A percentile compares a stretch with the other conserved stretches of the same genome.
Conservation (phyloP, 2,113 vertebrate species). For the Petromus typicus region DNA sequence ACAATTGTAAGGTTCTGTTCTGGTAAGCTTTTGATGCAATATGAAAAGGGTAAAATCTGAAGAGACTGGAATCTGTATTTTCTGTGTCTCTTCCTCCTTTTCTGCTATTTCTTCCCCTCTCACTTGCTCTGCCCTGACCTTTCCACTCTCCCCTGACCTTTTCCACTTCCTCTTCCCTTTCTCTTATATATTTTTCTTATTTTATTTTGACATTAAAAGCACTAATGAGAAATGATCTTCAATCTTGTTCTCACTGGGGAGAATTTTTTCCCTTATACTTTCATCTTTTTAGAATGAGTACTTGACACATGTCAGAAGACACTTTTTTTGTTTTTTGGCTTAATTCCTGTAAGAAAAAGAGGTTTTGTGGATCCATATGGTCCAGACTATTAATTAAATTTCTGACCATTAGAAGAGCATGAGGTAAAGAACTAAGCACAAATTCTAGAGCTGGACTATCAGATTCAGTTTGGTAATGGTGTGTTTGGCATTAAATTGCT, state of each 20-base stretch:
- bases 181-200: background rate
- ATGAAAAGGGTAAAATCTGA: slow-evolving; percentile 14
- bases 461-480: background rate
- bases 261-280: background rate
- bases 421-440: background rate
- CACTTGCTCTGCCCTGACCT: background rate
- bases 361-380: background rate
- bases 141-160: no score
- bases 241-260: background rate
- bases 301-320: background rate
- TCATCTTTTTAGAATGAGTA: background rate
- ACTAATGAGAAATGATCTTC: background rate
- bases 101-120: background rate
- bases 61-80: background rate
- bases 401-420: background rate
- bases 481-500: background rate
- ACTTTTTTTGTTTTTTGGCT: background rate
- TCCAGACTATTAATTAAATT: background rate
- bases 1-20: background rate
- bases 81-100: background rate
- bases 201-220: slow-evolving; percentile 28
- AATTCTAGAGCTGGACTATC: background rate
- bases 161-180: background rate
- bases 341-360: background rate
- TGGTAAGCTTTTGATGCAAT: background rate